Base-by-base conservation (phyloP, 2,888 invertebrate species). In the Zaprionus lineosus region DNA sequence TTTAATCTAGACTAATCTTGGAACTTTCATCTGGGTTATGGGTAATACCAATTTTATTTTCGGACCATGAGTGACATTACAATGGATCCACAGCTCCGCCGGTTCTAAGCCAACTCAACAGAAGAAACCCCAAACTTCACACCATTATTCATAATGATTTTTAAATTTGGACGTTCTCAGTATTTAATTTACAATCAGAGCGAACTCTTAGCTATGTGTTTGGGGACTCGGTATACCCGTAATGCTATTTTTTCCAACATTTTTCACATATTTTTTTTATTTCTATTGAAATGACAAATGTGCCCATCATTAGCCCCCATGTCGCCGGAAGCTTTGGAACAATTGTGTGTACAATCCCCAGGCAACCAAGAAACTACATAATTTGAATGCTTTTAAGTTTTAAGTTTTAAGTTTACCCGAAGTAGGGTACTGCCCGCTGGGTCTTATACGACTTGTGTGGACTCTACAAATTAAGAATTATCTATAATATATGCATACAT, bases 111-210 rank as follows among this genome's bases (percentile, higher is more conserved):
- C n/a, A n/a, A n/a, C n/a, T n/a, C n/a, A n/a, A n/a, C 31, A 2
- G 8, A 31, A 3, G 11, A 5, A 31, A 1, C 31, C 11, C 3
- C 9, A 15, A 52, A 24, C 28, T 64, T 67, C 73, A 47, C 73
- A 67, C 44, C 43, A 67, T 72, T 67, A 72, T 55, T 43, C 28
- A 46, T 72, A 72, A 72, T 72, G 51, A 11, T 67, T 60, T 72
- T 72, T 55, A 48, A 47, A 63, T 63, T 41, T 56, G 53, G 9
- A 19, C 33, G 12, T 12, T 53, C 50, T 24, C 46, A 43, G 58
- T 64, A 64, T 64, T 70, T 68, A 70, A 70, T 70, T 68, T 55
- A 51, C 64, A 55, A 68, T 68, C 68, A 70, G 55, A 28, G 46
- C 24, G 2, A 33, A 53, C 28, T 48, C 31, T 53, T 11, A 4